Base-by-base conservation (phyloP, 2,888 invertebrate genomes). In the Deilephila porcellus region DNA sequence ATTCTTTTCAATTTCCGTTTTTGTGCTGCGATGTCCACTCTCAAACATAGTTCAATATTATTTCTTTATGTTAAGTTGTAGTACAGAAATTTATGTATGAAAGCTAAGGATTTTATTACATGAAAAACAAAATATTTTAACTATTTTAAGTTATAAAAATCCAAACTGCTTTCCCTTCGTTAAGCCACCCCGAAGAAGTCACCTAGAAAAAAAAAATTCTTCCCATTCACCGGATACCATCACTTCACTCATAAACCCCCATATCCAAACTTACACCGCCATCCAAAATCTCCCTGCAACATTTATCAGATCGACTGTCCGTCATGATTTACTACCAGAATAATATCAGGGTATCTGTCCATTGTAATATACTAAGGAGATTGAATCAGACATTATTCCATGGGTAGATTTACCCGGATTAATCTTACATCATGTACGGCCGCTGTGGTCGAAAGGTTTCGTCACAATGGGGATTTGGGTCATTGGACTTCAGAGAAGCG, bases 321-420 rank as follows among this genome's bases (percentile, higher is more conserved):
- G 20, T 67, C 67, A 67, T 67, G 45, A 67, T 67, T 67, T 67
- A 67, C 45, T 45, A 67, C 52, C 67, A n/a, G 45, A 67, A 25
- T 67, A 14, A 52, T 67, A 67, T 67, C 67, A 2, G 20, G 4
- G 67, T 25, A 67, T 67, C 67, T 67, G 67, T 67, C 67, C 67
- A 67, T 67, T 67, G 67, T 67, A 67, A 52, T 67, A 25, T 52
- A 52, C 67, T 52, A 25, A 17, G 25, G 25, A 67, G 67, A 67
- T 67, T 1, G 25, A 52, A 52, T 67, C 45, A 25, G 5, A 25
- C 25, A 45, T 67, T 67, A 25, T 67, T 20, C 45, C 45, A 67
- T 67, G 45, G 67, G 53, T 56, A 56, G 17, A 67, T 52, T 6
- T 67, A 20, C 64, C 64, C 8, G 45, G 45, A 45, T 45, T 67